Evolutionary conservation across 2,888 invertebrate genomes (phyloP), one percentile per base, ranked within the genome.

Genomic region (Sphinx pinastri): DNA sequence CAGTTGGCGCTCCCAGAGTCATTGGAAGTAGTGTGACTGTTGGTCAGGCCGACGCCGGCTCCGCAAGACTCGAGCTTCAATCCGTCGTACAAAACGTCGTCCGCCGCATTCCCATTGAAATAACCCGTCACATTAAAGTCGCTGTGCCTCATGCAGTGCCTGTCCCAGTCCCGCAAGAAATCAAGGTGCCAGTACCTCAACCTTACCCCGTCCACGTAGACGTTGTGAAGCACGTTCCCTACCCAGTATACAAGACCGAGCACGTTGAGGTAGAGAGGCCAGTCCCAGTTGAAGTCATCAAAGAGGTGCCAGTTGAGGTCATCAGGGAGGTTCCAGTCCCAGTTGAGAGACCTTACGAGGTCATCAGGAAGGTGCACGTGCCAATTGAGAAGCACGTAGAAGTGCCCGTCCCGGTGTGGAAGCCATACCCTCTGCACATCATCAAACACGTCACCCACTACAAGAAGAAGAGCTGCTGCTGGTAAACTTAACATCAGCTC

Each of bases 391-490:
- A 93, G 79, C 89, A 88, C 76, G 88, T 94, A 0, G 89, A 93
- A 70, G 93, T 94, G 5, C 93, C 89, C 68, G 90, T 90, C n/a
- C 77, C 89, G 10, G 87, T 93, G 12, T 93, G 93, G 93, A 92
- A 94, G 83, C 93, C 94, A 0, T 88, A 91, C 82, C 94, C 93
- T 0, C 82, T 94, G 70, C 93, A 94, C 78, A 90, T 94, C 82
- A 92, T 93, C 83, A 94, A 94, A 75, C 94, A 94, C 83, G 87
- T 94, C 67, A 93, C 93, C 73, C 94, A 94, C 79, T 93, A 93
- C 87, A 87, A 93, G 78, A 92, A 93, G 85, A 93, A 93, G 85
- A 88, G 86, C 82, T 89, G 91, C 81, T 90, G 93, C 81, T 93
- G 93, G 91, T 93, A 79, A 90, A 79, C 19, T 11, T 19, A 47